phyloP scores from a whole-genome alignment of 2,888 invertebrate genomes.

The Idaea straminata region DNA sequence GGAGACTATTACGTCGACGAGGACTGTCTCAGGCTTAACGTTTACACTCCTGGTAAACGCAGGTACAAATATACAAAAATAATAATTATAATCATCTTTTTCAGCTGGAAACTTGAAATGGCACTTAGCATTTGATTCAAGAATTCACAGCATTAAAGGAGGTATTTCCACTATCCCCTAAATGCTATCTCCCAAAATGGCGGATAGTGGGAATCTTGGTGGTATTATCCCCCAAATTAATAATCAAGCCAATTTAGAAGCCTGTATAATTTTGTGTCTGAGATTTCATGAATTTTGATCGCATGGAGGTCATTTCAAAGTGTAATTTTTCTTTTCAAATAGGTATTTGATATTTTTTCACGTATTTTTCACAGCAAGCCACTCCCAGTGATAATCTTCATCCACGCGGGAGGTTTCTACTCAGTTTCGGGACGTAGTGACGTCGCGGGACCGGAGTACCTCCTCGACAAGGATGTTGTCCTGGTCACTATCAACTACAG shows the following conservation, averaged over 20 bases:
- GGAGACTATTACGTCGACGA: slow-evolving; percentile 68
- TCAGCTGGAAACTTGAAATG: no score
- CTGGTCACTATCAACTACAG: slow-evolving; percentile 84
- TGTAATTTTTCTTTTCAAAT: not conserved
- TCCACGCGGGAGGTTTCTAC: slow-evolving; percentile 86
- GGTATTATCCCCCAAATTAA: no score
- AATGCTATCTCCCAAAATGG: no score
- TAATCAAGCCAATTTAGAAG: no score
- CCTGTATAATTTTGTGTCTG: no score
- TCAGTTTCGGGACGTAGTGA: slow-evolving; percentile 81
- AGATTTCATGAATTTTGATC: no score
- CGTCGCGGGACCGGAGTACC: slow-evolving; percentile 80
- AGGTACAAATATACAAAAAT: slow-evolving; percentile 22
- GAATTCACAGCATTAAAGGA: no score
- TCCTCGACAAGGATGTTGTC: slow-evolving; percentile 83
- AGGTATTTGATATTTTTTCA: not conserved
- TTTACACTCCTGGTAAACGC: slow-evolving; percentile 66
- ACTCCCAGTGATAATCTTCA: slow-evolving; percentile 83
- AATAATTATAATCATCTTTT: no score
- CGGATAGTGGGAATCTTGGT: no score
- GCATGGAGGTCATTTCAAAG: no score
- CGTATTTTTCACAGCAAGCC: slow-evolving; percentile 31
- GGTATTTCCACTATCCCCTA: no score
- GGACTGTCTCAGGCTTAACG: slow-evolving; percentile 84
- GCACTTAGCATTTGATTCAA: no score